phyloP scores from a whole-genome alignment of 2,797 vertebrate species.

The Parotocinclus haroldoi region DNA sequence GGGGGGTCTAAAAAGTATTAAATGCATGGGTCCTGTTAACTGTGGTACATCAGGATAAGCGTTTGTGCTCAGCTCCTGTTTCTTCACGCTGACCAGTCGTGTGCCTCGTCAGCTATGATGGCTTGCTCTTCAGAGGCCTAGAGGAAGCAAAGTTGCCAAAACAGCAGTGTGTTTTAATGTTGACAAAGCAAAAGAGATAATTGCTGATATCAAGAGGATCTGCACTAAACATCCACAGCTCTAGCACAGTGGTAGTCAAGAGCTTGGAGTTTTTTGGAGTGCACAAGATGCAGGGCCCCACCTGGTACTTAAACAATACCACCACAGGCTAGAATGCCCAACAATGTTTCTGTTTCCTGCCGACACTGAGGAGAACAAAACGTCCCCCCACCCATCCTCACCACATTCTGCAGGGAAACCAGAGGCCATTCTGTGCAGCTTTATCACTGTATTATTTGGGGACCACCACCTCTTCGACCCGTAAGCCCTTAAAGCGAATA shows the following conservation, averaged over 20 bases:
- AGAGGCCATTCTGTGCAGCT: too few species aligned
- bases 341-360: not conserved
- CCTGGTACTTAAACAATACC: not conserved
- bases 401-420: conserved; percentile 5
- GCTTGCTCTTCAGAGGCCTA: conserved; percentile 28
- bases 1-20: too few species aligned
- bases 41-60: too few species aligned
- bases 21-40: too few species aligned
- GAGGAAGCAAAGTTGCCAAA: conserved; percentile 26
- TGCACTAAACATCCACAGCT: not conserved
- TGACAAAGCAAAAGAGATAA: conserved; percentile 37
- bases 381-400: too few species aligned
- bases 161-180: conserved; percentile 33
- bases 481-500: too few species aligned
- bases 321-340: not conserved
- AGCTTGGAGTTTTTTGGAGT: not conserved
- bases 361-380: not conserved
- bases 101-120: conserved; percentile 23
- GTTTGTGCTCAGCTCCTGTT: too few species aligned
- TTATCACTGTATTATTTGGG: too few species aligned
- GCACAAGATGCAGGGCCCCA: not conserved
- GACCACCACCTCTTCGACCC: too few species aligned
- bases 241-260: too few species aligned
- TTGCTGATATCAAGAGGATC: conserved; percentile 36
- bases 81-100: too few species aligned